These are phyloP conservation scores for Tragelaphus imberbis DNA, from an alignment of 2,113 vertebrate species.

Conservation along the genomic window DNA sequence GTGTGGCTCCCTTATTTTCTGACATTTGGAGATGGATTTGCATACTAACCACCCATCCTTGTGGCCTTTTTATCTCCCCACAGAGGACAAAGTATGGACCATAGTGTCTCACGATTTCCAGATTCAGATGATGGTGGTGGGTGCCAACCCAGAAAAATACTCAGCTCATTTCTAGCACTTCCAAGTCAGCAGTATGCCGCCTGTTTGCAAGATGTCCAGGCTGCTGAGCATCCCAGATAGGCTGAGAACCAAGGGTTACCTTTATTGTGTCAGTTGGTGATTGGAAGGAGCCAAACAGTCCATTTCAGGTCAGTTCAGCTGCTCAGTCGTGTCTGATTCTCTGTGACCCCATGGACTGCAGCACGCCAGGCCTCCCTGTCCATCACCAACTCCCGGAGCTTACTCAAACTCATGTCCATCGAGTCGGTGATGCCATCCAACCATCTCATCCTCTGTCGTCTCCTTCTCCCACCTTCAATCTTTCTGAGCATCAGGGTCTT, in stretches of 20 bases:
- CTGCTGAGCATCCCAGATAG: conserved; percentile 97
- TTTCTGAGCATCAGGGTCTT: no score
- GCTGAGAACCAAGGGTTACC: not conserved
- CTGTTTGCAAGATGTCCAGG: conserved; percentile 91
- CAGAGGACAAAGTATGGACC: conserved; percentile 98
- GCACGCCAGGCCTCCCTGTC: no score
- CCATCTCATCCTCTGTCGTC: no score
- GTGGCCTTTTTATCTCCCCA: conserved; percentile 4
- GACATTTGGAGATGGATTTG: not conserved
- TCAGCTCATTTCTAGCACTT: conserved; percentile 91
- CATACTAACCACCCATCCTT: not conserved
- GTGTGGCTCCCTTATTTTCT: not conserved
- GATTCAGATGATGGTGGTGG: conserved; percentile 74
- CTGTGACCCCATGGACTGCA: no score
- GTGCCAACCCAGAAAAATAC: conserved; percentile 86
- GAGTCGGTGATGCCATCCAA: no score
- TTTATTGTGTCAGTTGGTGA: not conserved
- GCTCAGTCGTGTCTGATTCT: no score
- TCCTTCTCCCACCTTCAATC: no score
- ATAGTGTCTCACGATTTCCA: no score
- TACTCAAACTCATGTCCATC: no score
- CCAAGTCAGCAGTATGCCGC: conserved; percentile 91
- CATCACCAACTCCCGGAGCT: no score
- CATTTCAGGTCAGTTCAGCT: no score
- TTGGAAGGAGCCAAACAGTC: not conserved